Evolutionary conservation across 1,140 invertebrate genomes (phyloP), one percentile per base, ranked within the genome.

Genomic region (Drosophila watanabei): DNA sequence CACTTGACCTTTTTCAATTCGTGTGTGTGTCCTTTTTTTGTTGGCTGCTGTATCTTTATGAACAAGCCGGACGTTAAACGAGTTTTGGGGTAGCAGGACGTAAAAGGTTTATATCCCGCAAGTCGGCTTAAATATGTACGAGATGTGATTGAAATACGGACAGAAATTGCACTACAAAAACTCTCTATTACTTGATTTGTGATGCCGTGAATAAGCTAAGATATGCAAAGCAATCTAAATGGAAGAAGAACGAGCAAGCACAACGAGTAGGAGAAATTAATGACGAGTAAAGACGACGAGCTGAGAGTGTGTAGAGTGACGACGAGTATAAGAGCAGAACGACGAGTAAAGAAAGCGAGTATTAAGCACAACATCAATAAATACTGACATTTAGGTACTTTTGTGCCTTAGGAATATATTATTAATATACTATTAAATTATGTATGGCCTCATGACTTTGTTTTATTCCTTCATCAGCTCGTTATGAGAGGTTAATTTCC

Each of bases 1-100:
- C 84, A 80, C 76, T 83, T 84, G 80, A 88, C 80, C 80, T 79
- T 83, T 87, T 87, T 87, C 76, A 57, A 72, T 79, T 80, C 69
- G 32, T 78, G 30, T 43, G 13, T 69, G 30, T 32, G n/a, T n/a
- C 10, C 54, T 37, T 32, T 30, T 43, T 33, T 28, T 41, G 37
- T 20, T 39, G 18, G 33, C 32, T 16, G 30, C 32, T 66, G 72
- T 84, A 81, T 87, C 75, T 80, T 87, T 87, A 87, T 80, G 75
- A 75, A 79, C 84, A 80, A 71, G 82, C 56, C 71, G 79, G 63
- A 84, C 82, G 68, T 88, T 71, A 84, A 88, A 84, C 62, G 80
- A 80, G 84, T 88, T 88, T 81, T 68, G 61, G 63, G 52, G 14
- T 41, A 51, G 10, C 30, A 35, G 68, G 24, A 32, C 71, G 46